A percentile compares a stretch with the other conserved stretches of the same genome.
Conservation (phyloP, 2,888 invertebrate species). For the Girardia tigrina region DNA sequence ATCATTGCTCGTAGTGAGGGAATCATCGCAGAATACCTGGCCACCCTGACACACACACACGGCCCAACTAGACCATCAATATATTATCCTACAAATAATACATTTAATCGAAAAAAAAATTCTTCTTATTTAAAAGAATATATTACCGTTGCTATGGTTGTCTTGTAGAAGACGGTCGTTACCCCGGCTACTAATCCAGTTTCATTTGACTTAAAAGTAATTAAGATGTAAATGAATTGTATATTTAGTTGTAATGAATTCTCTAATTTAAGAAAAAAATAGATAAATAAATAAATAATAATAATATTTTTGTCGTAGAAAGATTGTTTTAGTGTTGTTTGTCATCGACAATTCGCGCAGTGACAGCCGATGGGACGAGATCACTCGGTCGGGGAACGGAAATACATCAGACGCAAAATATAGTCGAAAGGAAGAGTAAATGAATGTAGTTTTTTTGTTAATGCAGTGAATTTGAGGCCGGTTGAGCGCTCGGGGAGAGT, state of each 20-base stretch:
- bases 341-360: too few relatives aligned
- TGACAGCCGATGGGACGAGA: neutral
- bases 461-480: neutral
- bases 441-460: slow-evolving; percentile 13
- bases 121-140: slow-evolving; percentile 9
- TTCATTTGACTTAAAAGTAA: neutral
- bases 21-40: slow-evolving; percentile 23
- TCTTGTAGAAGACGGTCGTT: neutral
- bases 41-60: neutral
- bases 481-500: neutral
- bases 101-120: neutral
- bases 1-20: neutral
- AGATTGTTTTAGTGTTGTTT: too few relatives aligned
- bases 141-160: neutral
- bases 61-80: neutral
- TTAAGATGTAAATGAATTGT: slow-evolving; percentile 13
- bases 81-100: neutral
- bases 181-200: neutral
- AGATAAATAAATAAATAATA: too few relatives aligned
- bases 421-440: slow-evolving; percentile 17
- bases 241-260: too few relatives aligned
- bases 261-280: too few relatives aligned
- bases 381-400: neutral
- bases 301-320: too few relatives aligned
- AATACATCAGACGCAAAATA: slow-evolving; percentile 6